Percentiles rank a stretch among this genome's conserved stretches.
Conservation (phyloP, 2,113 vertebrate species). For the Anolis sagrei region DNA sequence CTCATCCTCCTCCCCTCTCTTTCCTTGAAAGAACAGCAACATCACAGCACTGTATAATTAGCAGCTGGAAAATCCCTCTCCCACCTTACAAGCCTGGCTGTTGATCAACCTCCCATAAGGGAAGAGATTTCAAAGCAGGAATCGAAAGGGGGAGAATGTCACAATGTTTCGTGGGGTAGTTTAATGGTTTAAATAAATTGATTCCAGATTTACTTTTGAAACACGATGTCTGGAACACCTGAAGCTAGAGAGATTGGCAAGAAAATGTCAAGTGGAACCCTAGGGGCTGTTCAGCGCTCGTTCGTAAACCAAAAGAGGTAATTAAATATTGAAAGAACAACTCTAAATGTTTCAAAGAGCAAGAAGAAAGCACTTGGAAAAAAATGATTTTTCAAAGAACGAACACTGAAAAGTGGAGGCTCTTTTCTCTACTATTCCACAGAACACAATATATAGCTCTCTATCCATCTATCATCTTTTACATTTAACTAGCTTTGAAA, state of each 20-base stretch:
- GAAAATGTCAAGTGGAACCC: slow-evolving; percentile 22
- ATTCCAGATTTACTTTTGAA: slow-evolving; percentile 37
- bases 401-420: neutral
- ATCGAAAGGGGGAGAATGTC: neutral
- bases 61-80: neutral
- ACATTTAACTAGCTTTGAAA: neutral
- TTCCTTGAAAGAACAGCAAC: neutral
- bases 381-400: neutral
- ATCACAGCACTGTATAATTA: neutral
- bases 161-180: neutral
- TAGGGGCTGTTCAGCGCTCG: slow-evolving; percentile 11
- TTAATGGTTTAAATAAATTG: slow-evolving; percentile 34
- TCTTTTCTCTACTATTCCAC: slow-evolving; percentile 24
- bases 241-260: slow-evolving; percentile 33
- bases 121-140: neutral
- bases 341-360: slow-evolving; percentile 56
- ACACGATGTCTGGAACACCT: slow-evolving; percentile 25
- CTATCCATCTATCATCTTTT: neutral
- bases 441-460: too few relatives aligned
- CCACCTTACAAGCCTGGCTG: neutral
- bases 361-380: slow-evolving; percentile 30
- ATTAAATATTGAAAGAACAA: slow-evolving; percentile 52
- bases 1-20: neutral
- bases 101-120: neutral
- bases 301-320: slow-evolving; percentile 25